Evolutionary conservation across 2,797 vertebrate species (phyloP).

Genomic region (Rhabdophis nuchalis): DNA sequence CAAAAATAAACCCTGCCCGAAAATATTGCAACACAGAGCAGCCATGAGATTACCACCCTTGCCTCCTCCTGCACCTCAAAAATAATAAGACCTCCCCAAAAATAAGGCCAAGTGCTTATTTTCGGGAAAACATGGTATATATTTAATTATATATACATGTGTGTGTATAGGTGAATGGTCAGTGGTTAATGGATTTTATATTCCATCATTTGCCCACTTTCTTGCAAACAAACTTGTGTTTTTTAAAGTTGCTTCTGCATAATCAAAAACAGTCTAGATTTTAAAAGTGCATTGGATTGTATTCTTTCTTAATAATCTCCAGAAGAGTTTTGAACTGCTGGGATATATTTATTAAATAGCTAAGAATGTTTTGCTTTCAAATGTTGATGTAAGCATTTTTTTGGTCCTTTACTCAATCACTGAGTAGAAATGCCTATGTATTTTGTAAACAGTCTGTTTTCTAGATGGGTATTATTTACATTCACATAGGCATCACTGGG

Average conservation of each 20-base stretch:
- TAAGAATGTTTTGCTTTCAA: neutral
- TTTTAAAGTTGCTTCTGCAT: neutral
- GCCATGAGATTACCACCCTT: too few relatives aligned
- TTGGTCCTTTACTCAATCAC: neutral
- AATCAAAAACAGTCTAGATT: neutral
- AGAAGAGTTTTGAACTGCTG: neutral
- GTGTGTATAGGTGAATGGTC: neutral
- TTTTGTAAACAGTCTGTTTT: neutral
- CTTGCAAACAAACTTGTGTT: neutral
- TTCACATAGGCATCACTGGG: conserved; percentile 14
- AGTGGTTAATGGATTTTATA: neutral
- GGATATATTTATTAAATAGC: neutral
- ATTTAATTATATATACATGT: neutral
- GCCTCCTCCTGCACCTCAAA: too few relatives aligned
- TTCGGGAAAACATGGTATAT: neutral
- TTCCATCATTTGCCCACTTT: neutral
- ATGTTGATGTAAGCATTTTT: conserved; percentile 9
- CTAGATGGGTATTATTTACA: conserved; percentile 6
- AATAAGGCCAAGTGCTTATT: too few relatives aligned
- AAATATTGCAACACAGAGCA: too few relatives aligned
- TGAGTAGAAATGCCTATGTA: neutral
- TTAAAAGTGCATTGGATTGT: neutral
- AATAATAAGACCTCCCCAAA: too few relatives aligned
- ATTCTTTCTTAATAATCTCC: neutral
- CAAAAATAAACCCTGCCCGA: too few relatives aligned